These are phyloP conservation scores for Epizoanthus fatuus DNA, from an alignment of 92 coral and sea anemone species.

Conservation along the genomic window DNA sequence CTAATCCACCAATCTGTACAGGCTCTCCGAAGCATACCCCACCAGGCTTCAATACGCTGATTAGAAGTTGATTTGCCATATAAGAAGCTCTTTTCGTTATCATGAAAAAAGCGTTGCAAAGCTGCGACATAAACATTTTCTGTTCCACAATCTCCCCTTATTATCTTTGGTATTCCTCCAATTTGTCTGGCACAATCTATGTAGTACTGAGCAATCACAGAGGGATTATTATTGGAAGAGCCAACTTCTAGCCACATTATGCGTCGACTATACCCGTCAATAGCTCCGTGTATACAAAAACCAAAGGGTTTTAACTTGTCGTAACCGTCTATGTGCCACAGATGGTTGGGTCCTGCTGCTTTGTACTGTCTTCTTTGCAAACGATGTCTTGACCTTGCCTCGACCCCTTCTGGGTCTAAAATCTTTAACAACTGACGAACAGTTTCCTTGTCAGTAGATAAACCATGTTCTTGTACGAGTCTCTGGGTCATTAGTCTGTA, in stretches of 20 bases:
- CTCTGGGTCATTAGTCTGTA: too few relatives aligned
- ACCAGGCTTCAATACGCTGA: constrained; percentile 44
- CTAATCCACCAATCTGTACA: constrained; percentile 9
- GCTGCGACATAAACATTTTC: constrained; percentile 48
- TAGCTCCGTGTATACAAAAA: constrained; percentile 33
- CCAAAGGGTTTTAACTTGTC: too few relatives aligned
- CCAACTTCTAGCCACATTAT: constrained; percentile 69
- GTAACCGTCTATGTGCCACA: constrained; percentile 50
- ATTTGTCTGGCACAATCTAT: constrained; percentile 52
- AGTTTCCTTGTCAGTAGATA: constrained; percentile 54
- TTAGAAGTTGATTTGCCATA: constrained; percentile 33
- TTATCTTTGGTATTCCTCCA: constrained; percentile 27
- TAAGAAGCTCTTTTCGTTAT: constrained; percentile 30
- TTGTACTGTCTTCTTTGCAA: constrained; percentile 62
- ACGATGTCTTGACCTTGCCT: constrained; percentile 61
- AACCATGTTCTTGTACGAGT: constrained; percentile 34
- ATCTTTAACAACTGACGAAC: constrained; percentile 38
- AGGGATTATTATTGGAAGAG: constrained; percentile 56
- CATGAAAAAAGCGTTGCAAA: constrained; percentile 30
- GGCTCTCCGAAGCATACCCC: constrained; percentile 11
- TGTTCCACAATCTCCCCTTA: constrained; percentile 48
- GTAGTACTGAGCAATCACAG: constrained; percentile 28
- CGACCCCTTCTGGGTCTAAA: constrained; percentile 46
- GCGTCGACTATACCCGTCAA: constrained; percentile 51
- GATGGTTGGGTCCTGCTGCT: constrained; percentile 54